Percentiles rank a stretch among this genome's conserved stretches.
Conservation (phyloP, 1,140 invertebrate species). For the Dendroctonus ponderosae region DNA sequence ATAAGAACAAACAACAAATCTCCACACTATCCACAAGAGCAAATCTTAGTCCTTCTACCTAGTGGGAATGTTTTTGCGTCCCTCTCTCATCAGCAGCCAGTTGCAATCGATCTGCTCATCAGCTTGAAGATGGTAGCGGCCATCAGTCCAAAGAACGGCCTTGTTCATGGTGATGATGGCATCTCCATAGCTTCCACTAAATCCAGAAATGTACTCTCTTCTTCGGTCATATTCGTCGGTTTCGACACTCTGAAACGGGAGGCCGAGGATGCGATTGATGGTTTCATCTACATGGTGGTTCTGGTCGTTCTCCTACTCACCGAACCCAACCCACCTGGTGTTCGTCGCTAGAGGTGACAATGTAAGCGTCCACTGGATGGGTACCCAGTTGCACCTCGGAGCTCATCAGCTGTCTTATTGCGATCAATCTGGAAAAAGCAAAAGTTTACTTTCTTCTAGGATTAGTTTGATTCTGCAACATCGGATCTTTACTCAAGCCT, state of each 20-base stretch:
- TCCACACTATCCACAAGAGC: neutral
- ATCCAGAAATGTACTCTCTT: slow-evolving; percentile 80
- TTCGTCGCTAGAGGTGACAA: slow-evolving; percentile 75
- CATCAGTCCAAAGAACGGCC: slow-evolving; percentile 87
- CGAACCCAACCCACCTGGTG: slow-evolving; percentile 63
- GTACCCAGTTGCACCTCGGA: slow-evolving; percentile 61
- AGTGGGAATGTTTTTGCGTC: slow-evolving; percentile 58
- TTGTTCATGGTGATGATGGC: slow-evolving; percentile 73
- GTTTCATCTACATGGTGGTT: neutral
- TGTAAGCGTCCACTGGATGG: slow-evolving; percentile 68
- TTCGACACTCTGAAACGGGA: slow-evolving; percentile 58
- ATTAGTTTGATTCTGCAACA: too few relatives aligned
- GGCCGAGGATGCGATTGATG: neutral
- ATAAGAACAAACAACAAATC: slow-evolving; percentile 5
- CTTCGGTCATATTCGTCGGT: slow-evolving; percentile 74
- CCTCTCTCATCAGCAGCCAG: slow-evolving; percentile 77
- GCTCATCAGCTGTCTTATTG: slow-evolving; percentile 66
- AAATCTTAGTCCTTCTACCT: slow-evolving; percentile 41
- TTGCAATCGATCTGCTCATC: slow-evolving; percentile 73
- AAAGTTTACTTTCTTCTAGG: neutral
- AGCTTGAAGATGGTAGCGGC: slow-evolving; percentile 78
- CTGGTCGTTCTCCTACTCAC: slow-evolving; percentile 22
- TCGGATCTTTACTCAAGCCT: too few relatives aligned
- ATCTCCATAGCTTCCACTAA: slow-evolving; percentile 77
- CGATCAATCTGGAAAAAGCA: slow-evolving; percentile 51